Base-by-base conservation (phyloP, 2,113 vertebrate genomes). In the Pedionomus torquatus region DNA sequence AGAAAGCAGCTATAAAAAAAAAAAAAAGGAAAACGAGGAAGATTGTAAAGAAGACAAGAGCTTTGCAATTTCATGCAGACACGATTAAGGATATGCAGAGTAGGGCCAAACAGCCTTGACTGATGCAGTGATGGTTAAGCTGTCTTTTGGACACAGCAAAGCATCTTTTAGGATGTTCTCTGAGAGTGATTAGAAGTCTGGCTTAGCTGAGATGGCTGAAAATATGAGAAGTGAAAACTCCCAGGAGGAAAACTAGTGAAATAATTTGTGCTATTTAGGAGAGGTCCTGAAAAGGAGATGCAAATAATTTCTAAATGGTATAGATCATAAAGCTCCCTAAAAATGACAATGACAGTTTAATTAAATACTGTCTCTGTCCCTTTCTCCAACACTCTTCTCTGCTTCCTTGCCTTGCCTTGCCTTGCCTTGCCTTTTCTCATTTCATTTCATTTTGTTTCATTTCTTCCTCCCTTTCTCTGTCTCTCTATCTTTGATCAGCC, bases 371-470 rank as follows among this genome's bases (percentile, higher is more conserved):
- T 24, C 12, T 76, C 21, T 76, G 6, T 35, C 11, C 17, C 10
- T 48, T 61, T 61, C 46, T 54, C 37, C 4, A 1, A 68, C 9
- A 60, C 1, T 72, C 4, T 37, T 54, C 19, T 39, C 13, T 25
- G n/a, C n/a, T n/a, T n/a, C n/a, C n/a, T n/a, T n/a, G n/a, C n/a
- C n/a, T n/a, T n/a, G n/a, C n/a, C n/a, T n/a, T n/a, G n/a, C n/a
- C n/a, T n/a, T n/a, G n/a, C 17, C 4, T 37, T 41, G 41, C 13
- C 41, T 41, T 41, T 41, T 41, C 2, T 35, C 8, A 35, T 49
- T 20, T 11, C 1, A 1, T 9, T 0, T 6, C 41, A n/a, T n/a
- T 1, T 15, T 14, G 15, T 28, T 31, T 66, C 41, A n/a, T 41
- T 18, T 28, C 55, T 57, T 17, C 5, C 24, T 10, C 5, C 25